Evolutionary conservation across 2,888 invertebrate species (phyloP).

Genomic region (Proisotoma minuta): DNA sequence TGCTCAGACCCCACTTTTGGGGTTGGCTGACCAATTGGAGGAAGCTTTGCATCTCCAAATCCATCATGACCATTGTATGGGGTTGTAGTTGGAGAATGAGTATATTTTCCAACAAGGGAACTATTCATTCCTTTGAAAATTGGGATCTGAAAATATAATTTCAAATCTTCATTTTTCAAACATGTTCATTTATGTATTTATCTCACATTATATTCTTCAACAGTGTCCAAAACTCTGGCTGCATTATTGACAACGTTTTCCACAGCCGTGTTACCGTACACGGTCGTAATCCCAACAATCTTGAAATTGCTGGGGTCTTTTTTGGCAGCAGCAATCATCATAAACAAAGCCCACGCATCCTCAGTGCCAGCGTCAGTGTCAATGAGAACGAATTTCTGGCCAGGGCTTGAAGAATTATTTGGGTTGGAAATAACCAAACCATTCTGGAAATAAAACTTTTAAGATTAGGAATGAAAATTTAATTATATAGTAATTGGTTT

Average conservation of each 20-base stretch:
- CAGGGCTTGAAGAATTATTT: too few relatives aligned
- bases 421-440: too few relatives aligned
- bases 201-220: neutral
- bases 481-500: too few relatives aligned
- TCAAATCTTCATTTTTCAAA: neutral
- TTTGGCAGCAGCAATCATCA: constrained; percentile 52
- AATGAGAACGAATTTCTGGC: constrained; percentile 51
- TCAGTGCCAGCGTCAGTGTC: constrained; percentile 65
- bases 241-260: constrained; percentile 58
- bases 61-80: constrained; percentile 51
- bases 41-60: constrained; percentile 48
- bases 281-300: constrained; percentile 57
- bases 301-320: constrained; percentile 4
- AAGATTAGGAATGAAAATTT: too few relatives aligned
- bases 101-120: constrained; percentile 17
- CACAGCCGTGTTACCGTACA: constrained; percentile 67
- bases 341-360: constrained; percentile 61
- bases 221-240: neutral
- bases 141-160: constrained; percentile 24
- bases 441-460: too few relatives aligned
- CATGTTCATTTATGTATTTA: neutral
- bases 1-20: constrained; percentile 47
- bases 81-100: neutral
- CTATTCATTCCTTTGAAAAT: constrained; percentile 41
- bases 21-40: constrained; percentile 32